Evolutionary conservation across 2,113 vertebrate species (phyloP), one percentile per base, ranked within the genome.

Genomic region (Silurus glanis): DNA sequence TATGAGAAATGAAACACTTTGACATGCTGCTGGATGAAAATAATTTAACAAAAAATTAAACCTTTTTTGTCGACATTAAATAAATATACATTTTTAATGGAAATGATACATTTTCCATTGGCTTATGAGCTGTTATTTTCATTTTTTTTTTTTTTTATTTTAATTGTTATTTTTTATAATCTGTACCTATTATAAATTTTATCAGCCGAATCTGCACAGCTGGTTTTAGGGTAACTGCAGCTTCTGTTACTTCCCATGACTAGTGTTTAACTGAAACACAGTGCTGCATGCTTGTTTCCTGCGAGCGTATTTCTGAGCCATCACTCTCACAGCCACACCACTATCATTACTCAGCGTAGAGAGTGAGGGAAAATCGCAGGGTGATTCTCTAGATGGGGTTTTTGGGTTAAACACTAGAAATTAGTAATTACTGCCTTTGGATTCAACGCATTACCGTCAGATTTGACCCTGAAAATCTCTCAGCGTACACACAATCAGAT

Each of bases 291-390:
- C 21, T 58, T 28, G 37, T 71, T 80, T 83, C 82, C 85, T 61
- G 81, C 6, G 28, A 86, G 69, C 83, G 75, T 80, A 82, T 87
- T 86, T 86, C 83, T 83, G 84, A 89, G 82, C 81, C 56, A 51
- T 84, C 86, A 56, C 83, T 90, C 86, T 87, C 76, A 53, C 56
- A 84, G 82, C 88, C 82, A 90, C 89, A 89, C 84, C 88, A 90
- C 89, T 89, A 82, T 89, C 80, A 90, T 90, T 90, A 90, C 81
- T 66, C 72, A 64, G 45, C 56, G 71, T 37, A 53, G 58, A 47
- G 61, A 45, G 64, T 10, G 84, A 61, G 74, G 88, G 58, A 82
- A 86, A 87, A 86, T 86, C 47, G 64, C 88, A 88, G 81, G 66
- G 71, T 83, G 78, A 55, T 53, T 69, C 47, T 81, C 75, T 45